Conservation (phyloP, 2,113 vertebrate genomes). For the Labrus mixtus region DNA sequence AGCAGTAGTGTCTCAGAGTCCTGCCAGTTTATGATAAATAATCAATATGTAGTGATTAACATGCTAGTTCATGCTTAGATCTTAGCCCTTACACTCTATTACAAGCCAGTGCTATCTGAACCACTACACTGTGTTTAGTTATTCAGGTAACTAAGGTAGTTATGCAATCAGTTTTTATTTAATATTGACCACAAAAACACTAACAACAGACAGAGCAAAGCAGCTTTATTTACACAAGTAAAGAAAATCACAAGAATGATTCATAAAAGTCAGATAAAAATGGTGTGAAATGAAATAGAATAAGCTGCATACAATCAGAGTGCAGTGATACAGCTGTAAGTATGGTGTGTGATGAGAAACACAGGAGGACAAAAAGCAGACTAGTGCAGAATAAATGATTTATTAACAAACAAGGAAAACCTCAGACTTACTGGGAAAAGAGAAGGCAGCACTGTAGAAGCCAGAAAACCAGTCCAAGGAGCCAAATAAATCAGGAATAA, state of each 20-base stretch:
- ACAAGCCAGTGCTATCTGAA: neutral
- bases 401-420: neutral
- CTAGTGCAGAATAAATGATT: neutral
- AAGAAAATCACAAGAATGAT: too few species aligned
- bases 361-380: too few species aligned
- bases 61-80: conserved; percentile 22
- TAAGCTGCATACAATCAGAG: neutral
- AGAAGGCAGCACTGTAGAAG: neutral
- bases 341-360: neutral
- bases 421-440: neutral
- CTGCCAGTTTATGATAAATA: too few species aligned
- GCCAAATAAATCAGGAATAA: neutral
- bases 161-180: too few species aligned
- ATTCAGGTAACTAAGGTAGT: too few species aligned
- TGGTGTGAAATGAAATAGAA: neutral
- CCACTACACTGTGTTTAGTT: too few species aligned
- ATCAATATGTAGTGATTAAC: too few species aligned
- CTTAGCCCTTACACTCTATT: neutral
- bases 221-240: too few species aligned
- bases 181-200: too few species aligned
- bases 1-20: too few species aligned
- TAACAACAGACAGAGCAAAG: too few species aligned
- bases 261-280: neutral
- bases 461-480: neutral
- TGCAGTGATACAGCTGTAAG: neutral